A percentile compares a stretch with the other conserved stretches of the same genome.
These are phyloP conservation scores for Drosophila bocqueti DNA, from an alignment of 1,140 invertebrate species.

Conservation along the genomic window DNA sequence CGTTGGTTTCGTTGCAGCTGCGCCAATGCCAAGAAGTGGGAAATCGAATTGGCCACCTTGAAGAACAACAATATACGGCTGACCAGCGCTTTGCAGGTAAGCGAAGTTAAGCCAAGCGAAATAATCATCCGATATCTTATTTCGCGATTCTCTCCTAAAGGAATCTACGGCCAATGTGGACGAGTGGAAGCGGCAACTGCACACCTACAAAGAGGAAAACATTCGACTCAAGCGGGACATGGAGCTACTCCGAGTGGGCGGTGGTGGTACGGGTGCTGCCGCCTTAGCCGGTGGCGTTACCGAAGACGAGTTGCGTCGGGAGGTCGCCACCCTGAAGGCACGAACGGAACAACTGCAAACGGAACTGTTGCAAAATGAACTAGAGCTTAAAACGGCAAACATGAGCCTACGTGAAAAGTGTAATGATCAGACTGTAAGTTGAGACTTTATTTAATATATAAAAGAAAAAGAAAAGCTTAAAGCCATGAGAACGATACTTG, in stretches of 20 bases:
- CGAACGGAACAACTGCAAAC: conserved; percentile 80
- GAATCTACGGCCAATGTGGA: conserved; percentile 99
- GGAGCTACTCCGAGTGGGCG: conserved; percentile 73
- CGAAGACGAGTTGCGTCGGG: conserved; percentile 82
- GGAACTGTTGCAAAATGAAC: conserved; percentile 80
- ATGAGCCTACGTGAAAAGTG: conserved; percentile 80
- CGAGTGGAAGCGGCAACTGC: conserved; percentile 98
- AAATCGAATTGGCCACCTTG: conserved; percentile 97
- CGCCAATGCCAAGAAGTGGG: conserved; percentile 99
- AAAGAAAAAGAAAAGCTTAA: too few species aligned
- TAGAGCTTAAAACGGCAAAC: conserved; percentile 83
- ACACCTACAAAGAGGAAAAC: conserved; percentile 98
- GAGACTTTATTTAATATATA: neutral
- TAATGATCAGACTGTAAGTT: conserved; percentile 81
- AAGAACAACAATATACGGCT: conserved; percentile 98
- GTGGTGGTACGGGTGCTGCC: conserved; percentile 42
- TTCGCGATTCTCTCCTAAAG: conserved; percentile 18
- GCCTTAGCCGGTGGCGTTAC: conserved; percentile 58
- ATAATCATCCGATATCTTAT: neutral
- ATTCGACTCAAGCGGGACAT: conserved; percentile 90
- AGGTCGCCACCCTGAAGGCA: conserved; percentile 79
- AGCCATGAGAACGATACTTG: neutral
- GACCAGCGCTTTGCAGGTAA: conserved; percentile 94
- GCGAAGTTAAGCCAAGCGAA: neutral
- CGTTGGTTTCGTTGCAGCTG: conserved; percentile 88